Conservation (phyloP, 2,113 vertebrate species). For the Macaca mulatta region DNA sequence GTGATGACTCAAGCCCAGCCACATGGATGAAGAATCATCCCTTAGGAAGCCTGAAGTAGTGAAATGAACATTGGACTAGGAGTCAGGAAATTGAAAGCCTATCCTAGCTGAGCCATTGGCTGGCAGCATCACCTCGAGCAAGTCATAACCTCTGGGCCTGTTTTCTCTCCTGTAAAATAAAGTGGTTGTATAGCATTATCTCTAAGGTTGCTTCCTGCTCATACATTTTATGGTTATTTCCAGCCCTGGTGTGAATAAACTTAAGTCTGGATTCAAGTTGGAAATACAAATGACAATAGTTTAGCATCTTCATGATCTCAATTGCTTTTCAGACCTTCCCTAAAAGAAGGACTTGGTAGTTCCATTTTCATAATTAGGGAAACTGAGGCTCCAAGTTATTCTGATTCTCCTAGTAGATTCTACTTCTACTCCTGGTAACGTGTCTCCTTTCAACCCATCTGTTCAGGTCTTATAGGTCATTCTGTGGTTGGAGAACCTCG, state of each 20-base stretch:
- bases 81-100: background rate
- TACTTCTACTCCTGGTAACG: background rate
- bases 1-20: background rate
- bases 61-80: background rate
- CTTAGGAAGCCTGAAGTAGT: background rate
- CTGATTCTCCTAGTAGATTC: background rate
- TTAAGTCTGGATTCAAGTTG: background rate
- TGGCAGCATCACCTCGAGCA: background rate
- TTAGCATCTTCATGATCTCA: background rate
- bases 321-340: background rate
- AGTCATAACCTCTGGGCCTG: background rate
- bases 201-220: background rate
- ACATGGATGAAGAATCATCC: background rate
- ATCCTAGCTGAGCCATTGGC: background rate
- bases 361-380: background rate
- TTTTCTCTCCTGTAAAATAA: background rate
- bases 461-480: background rate
- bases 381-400: background rate
- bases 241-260: background rate
- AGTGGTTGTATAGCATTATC: background rate
- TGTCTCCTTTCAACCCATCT: background rate
- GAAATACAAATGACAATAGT: background rate
- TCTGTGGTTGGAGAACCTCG: background rate
- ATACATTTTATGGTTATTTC: background rate
- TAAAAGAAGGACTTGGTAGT: background rate